Percentiles rank a stretch among this genome's conserved stretches.
Evolutionary conservation across 2,888 invertebrate species (phyloP).

Genomic region (Trypoxylon attenuatum): DNA sequence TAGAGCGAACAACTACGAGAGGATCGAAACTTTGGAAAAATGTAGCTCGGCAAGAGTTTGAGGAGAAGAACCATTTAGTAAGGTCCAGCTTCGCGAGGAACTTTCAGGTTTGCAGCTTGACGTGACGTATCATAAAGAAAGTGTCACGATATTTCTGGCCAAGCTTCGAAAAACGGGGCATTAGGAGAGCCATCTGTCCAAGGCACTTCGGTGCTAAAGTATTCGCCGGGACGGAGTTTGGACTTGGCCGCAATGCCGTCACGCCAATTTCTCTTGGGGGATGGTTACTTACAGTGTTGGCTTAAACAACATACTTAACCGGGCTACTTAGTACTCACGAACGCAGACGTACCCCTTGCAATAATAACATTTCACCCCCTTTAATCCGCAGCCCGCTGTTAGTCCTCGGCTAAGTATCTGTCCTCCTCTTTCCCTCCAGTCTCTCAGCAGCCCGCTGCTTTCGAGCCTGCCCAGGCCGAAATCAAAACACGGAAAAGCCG

Average conservation of each 20-base stretch:
- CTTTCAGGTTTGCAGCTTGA: not conserved
- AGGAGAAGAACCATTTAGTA: not conserved
- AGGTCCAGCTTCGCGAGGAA: slow-evolving; percentile 11
- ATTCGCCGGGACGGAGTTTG: slow-evolving; percentile 49
- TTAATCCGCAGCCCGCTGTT: slow-evolving; percentile 70
- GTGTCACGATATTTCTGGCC: slow-evolving; percentile 23
- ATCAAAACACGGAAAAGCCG: slow-evolving; percentile 63
- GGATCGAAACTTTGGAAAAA: no score
- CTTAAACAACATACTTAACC: slow-evolving; percentile 74
- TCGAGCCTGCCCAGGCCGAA: slow-evolving; percentile 42
- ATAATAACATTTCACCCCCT: slow-evolving; percentile 73
- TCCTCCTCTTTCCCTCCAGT: slow-evolving; percentile 49
- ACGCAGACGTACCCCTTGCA: slow-evolving; percentile 71
- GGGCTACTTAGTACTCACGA: slow-evolving; percentile 71
- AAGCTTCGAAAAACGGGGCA: slow-evolving; percentile 30
- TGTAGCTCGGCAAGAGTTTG: no score
- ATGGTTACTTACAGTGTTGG: slow-evolving; percentile 73
- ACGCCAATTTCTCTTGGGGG: slow-evolving; percentile 65
- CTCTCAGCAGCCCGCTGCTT: slow-evolving; percentile 20
- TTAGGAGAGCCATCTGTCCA: slow-evolving; percentile 49
- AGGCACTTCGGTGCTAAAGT: slow-evolving; percentile 46
- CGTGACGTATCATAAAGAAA: slow-evolving; percentile 43
- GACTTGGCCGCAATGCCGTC: slow-evolving; percentile 55
- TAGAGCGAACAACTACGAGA: no score
- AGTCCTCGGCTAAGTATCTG: slow-evolving; percentile 71